A percentile compares a stretch with the other conserved stretches of the same genome.
phyloP scores from a whole-genome alignment of 2,888 invertebrate species.

The Callyntrura sp. region DNA sequence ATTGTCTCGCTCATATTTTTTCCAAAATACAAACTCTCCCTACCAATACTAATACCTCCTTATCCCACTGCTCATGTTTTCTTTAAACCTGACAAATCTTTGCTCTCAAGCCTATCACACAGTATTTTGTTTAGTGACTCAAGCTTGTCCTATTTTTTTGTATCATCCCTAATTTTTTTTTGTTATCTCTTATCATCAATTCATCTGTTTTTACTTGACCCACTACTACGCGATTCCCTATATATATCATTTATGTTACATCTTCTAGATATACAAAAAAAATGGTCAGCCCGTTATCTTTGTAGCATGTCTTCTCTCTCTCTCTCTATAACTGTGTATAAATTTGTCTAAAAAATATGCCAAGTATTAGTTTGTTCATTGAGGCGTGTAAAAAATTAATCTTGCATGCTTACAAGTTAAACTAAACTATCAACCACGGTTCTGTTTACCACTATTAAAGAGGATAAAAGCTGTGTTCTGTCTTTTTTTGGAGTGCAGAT shows the following conservation, averaged over 20 bases:
- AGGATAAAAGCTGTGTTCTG: not conserved
- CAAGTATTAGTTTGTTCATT: not conserved
- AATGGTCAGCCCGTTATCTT: not conserved
- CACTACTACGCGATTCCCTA: no score
- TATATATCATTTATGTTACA: not conserved
- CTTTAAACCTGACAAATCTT: not conserved
- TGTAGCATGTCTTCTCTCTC: no score
- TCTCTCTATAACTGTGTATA: no score
- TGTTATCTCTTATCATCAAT: not conserved
- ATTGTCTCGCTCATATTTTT: not conserved
- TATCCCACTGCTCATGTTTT: no score
- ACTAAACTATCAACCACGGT: not conserved
- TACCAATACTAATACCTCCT: no score
- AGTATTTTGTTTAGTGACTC: not conserved
- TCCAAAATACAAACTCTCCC: not conserved
- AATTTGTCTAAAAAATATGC: no score
- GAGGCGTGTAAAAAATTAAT: not conserved
- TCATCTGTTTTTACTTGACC: not conserved
- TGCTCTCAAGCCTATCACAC: not conserved
- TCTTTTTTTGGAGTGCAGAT: not conserved
- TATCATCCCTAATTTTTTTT: not conserved
- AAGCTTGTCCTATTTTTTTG: not conserved
- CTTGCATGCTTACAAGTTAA: not conserved
- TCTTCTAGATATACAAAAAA: not conserved
- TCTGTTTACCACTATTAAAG: not conserved